These are phyloP conservation scores for Platichthys stellatus DNA, from an alignment of 2,113 vertebrate species.

Conservation along the genomic window DNA sequence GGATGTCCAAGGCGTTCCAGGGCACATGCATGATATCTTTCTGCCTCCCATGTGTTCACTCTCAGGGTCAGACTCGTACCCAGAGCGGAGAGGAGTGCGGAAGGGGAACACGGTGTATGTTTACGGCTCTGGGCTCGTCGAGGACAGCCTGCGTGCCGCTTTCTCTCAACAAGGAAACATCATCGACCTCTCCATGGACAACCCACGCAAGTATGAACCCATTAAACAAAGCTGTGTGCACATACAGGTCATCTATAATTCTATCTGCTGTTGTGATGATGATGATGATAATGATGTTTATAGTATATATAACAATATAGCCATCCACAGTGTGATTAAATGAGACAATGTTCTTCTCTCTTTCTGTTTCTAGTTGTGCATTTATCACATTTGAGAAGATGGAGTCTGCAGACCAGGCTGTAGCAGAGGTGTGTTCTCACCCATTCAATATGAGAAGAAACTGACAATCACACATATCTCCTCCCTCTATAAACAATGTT, in stretches of 20 bases:
- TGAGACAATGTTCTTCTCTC: not conserved
- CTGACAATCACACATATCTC: not conserved
- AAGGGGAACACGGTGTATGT: conserved; percentile 94
- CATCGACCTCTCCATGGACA: conserved; percentile 93
- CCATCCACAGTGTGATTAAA: not conserved
- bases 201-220: conserved; percentile 86
- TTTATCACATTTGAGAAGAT: conserved; percentile 95
- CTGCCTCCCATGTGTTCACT: not conserved
- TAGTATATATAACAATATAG: not conserved
- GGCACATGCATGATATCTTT: not conserved
- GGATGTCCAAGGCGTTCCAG: not conserved
- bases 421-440: conserved; percentile 85
- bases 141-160: conserved; percentile 85
- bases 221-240: not conserved
- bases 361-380: conserved; percentile 83
- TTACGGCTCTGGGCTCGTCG: conserved; percentile 86
- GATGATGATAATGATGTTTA: not conserved
- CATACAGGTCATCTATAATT: not conserved
- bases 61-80: conserved; percentile 89
- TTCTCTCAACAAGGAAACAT: conserved; percentile 90
- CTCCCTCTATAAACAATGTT: not conserved
- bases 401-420: conserved; percentile 92
- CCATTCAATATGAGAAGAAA: not conserved
- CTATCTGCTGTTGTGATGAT: too few species aligned
- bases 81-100: conserved; percentile 85